Conservation (phyloP, 2,888 invertebrate genomes). For the Trachelus troglodyta region DNA sequence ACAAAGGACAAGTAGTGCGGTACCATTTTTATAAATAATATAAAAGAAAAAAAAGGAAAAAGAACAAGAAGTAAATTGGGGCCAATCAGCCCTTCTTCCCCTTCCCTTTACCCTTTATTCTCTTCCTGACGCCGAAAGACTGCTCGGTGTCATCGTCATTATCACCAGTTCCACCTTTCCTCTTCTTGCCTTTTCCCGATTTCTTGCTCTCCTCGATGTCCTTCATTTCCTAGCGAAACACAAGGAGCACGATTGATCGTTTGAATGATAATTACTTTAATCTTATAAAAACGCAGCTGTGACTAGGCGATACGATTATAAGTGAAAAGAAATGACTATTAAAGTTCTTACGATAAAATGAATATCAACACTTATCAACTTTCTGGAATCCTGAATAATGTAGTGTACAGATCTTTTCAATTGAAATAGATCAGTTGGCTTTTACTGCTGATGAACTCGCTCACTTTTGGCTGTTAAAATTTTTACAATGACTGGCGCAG, state of each 20-base stretch:
- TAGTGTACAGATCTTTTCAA: not conserved
- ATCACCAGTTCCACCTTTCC: slow-evolving; percentile 69
- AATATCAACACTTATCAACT: not conserved
- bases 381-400: not conserved
- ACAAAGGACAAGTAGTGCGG: not conserved
- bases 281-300: not conserved
- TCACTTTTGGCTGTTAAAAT: not conserved
- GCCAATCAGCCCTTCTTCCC: slow-evolving; percentile 48
- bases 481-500: not conserved
- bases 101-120: slow-evolving; percentile 73
- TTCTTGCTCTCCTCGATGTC: slow-evolving; percentile 78
- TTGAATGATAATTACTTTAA: not conserved
- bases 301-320: not conserved
- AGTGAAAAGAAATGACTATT: not conserved
- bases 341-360: not conserved
- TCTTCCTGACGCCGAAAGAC: slow-evolving; percentile 81
- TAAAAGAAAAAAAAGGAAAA: not conserved
- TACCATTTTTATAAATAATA: not conserved
- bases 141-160: slow-evolving; percentile 84
- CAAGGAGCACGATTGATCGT: not conserved
- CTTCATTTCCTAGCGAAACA: slow-evolving; percentile 76
- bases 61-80: not conserved
- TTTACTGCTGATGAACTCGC: not conserved
- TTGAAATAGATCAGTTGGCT: not conserved
- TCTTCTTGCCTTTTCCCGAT: slow-evolving; percentile 69